phyloP scores from a whole-genome alignment of 2,113 vertebrate genomes.

The Phylloscopus trochilus region DNA sequence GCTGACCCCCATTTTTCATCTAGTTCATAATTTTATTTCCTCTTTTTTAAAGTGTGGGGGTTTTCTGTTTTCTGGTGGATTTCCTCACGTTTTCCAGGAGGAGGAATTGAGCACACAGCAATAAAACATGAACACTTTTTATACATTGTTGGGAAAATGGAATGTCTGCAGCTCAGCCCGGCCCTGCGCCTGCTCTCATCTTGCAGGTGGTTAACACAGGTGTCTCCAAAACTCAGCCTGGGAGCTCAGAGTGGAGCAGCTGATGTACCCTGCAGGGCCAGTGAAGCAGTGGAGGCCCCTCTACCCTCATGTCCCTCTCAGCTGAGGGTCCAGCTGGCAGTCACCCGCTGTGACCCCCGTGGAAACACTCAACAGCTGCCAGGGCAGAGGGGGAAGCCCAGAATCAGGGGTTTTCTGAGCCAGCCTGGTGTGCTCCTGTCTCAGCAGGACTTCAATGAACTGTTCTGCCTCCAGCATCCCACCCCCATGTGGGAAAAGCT shows the following conservation, averaged over 20 bases:
- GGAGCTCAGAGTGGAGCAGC: background rate
- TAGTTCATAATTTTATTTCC: background rate
- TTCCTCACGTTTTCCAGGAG: background rate
- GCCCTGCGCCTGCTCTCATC: background rate
- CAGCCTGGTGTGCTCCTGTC: rapidly evolving
- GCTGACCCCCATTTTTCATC: background rate
- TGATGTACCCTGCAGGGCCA: background rate
- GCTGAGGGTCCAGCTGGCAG: background rate
- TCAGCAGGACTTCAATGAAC: rapidly evolving
- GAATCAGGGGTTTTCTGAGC: background rate
- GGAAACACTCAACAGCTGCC: background rate
- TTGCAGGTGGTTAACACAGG: background rate
- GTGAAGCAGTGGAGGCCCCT: background rate
- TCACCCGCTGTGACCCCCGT: rapidly evolving
- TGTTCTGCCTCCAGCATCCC: rapidly evolving
- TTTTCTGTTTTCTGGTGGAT: background rate
- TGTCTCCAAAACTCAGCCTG: background rate
- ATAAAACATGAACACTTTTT: background rate
- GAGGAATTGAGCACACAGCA: rapidly evolving
- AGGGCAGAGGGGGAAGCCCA: background rate
- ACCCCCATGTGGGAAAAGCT: rapidly evolving
- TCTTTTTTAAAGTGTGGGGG: too few relatives aligned
- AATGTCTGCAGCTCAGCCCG: background rate
- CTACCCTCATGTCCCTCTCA: background rate
- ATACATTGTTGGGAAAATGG: background rate